Conservation (phyloP, 2,797 vertebrate genomes). For the Channa striata region DNA sequence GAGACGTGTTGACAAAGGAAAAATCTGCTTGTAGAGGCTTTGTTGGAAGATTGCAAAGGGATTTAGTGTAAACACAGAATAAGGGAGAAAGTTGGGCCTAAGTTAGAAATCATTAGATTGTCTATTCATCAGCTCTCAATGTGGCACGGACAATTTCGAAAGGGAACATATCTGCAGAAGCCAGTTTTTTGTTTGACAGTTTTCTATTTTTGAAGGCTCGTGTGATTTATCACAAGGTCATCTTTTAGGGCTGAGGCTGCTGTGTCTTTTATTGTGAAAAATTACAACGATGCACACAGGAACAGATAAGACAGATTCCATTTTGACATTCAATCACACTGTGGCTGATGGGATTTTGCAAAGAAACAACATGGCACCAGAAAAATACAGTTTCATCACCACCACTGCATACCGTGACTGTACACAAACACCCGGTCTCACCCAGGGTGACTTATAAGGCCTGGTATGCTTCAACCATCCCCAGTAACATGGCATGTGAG, state of each 20-base stretch:
- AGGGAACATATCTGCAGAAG: conserved; percentile 13
- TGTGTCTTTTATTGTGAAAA: conserved; percentile 42
- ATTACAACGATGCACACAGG: conserved; percentile 50
- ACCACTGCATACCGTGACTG: conserved; percentile 42
- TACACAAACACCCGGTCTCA: conserved; percentile 40
- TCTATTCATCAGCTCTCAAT: conserved; percentile 50
- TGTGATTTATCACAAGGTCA: conserved; percentile 65
- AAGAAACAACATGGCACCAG: conserved; percentile 12
- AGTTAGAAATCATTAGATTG: conserved; percentile 52
- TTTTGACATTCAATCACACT: conserved; percentile 43
- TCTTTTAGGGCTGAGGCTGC: conserved; percentile 34
- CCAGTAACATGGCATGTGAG: conserved; percentile 46
- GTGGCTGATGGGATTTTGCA: conserved; percentile 48
- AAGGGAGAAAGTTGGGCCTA: conserved; percentile 18
- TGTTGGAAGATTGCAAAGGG: conserved; percentile 20
- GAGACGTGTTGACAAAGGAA: conserved; percentile 34
- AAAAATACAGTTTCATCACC: conserved; percentile 8
- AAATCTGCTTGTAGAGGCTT: conserved; percentile 15
- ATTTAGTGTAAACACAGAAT: conserved; percentile 33
- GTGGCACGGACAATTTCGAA: conserved; percentile 20
- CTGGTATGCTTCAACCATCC: conserved; percentile 61
- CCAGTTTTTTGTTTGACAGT: conserved; percentile 1
- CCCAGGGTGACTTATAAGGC: conserved; percentile 62
- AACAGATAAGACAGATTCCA: conserved; percentile 55
- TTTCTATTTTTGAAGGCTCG: conserved; percentile 37